A percentile compares a stretch with the other conserved stretches of the same genome.
phyloP scores from a whole-genome alignment of 1,140 invertebrate genomes.

The Lordiphosa stackelbergi region DNA sequence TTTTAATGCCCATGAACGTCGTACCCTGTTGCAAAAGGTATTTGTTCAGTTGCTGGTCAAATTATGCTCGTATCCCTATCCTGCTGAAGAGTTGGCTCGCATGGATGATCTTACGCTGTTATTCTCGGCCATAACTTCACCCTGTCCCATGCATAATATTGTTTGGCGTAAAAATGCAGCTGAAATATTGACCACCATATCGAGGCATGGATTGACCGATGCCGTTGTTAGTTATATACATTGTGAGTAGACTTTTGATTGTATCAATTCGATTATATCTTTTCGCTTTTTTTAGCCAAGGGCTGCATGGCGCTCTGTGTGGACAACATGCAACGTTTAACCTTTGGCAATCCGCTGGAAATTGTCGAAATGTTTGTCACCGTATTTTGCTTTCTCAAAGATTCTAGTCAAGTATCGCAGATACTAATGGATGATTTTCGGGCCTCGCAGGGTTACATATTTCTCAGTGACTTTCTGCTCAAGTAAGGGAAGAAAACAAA shows the following conservation, averaged over 20 bases:
- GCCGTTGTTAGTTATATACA: constrained; percentile 97
- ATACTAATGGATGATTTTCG: constrained; percentile 96
- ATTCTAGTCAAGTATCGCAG: constrained; percentile 98
- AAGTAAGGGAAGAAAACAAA: constrained; percentile 82
- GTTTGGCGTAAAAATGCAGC: constrained; percentile 96
- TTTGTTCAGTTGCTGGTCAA: constrained; percentile 97
- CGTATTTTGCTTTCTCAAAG: constrained; percentile 98
- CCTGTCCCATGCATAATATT: constrained; percentile 93
- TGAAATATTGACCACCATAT: constrained; percentile 95
- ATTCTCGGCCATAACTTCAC: constrained; percentile 97
- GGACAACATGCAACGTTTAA: constrained; percentile 97
- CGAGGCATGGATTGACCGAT: constrained; percentile 93
- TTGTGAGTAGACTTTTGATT: constrained; percentile 81
- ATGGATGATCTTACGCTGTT: constrained; percentile 97
- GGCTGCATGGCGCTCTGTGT: constrained; percentile 96
- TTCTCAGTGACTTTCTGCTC: constrained; percentile 95
- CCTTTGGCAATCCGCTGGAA: constrained; percentile 94
- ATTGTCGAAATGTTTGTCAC: constrained; percentile 99
- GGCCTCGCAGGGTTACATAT: constrained; percentile 94
- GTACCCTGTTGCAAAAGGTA: constrained; percentile 96
- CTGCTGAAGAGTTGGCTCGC: constrained; percentile 96
- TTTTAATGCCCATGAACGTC: constrained; percentile 92
- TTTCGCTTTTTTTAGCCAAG: constrained; percentile 84
- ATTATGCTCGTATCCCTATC: constrained; percentile 93
- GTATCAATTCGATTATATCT: neutral